Base-by-base conservation (phyloP, 2,797 vertebrate species). In the Phrynocephalus vlangalii region DNA sequence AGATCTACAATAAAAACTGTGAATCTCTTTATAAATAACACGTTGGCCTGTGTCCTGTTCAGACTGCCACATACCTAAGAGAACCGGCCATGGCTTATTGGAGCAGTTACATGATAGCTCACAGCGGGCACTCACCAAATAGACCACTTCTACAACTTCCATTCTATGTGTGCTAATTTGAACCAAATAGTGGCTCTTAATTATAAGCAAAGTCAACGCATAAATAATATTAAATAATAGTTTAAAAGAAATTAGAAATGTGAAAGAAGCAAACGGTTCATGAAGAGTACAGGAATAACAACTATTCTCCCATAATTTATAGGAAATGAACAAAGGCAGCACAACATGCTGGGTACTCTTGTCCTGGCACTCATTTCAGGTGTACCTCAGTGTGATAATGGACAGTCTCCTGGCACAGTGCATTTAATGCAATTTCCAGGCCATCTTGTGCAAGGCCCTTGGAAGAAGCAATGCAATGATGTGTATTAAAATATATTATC, bases 291-390 rank as follows among this genome's bases (percentile, higher is more conserved):
- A 60, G 28, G 26, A 22, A 63, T 10, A 30, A 86, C 26, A 5
- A 60, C 18, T 13, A 44, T 56, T 68, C 8, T 18, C 30, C 50
- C 50, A 22, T 52, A 73, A 56, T 28, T 71, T 79, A 18, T 44
- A 44, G 77, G 11, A 44, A 72, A 10, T 3, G 28, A 38, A 75
- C 79, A 82, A 0, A 5, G 73, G 28, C 78, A 7, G 9, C 1
- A 5, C 0, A 6, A 0, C n/a, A 1, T 0, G 0, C 1, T 0
- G 0, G 56, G 8, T 38, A 10, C 63, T 44, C 0, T 0, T 33
- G 44, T 13, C 80, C 22, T 24, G 70, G 26, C 44, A n/a, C 3
- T 0, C 52, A 73, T 9, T 10, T 13, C 33, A 71, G 2, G 5
- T 0, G 1, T 67, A 38, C n/a, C 33, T 52, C 60, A 56, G 67